phyloP scores from a whole-genome alignment of 2,888 invertebrate genomes.

The Ernsta delagoae region DNA sequence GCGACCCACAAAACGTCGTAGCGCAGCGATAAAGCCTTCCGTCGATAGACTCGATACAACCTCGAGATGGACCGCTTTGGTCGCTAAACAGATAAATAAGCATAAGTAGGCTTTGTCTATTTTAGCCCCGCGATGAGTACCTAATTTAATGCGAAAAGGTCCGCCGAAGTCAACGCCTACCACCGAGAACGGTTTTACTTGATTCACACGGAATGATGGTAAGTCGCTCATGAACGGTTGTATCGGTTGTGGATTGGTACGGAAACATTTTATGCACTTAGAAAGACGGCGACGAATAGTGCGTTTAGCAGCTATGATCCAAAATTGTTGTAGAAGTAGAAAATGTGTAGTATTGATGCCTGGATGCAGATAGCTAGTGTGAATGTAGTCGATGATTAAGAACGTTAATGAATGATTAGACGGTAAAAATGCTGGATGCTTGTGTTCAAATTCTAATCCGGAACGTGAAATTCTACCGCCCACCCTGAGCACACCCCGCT shows the following conservation, averaged over 20 bases:
- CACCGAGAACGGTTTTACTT: slow-evolving; percentile 8
- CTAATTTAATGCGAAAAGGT: slow-evolving; percentile 12
- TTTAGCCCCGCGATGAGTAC: slow-evolving; percentile 7
- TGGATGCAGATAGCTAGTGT: neutral
- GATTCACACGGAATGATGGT: slow-evolving; percentile 10
- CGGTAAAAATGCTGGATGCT: slow-evolving; percentile 4
- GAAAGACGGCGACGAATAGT: slow-evolving; percentile 3
- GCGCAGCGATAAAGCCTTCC: neutral
- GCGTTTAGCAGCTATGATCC: slow-evolving; percentile 2
- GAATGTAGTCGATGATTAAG: slow-evolving; percentile 4
- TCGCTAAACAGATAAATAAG: slow-evolving; percentile 2
- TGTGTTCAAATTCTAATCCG: neutral
- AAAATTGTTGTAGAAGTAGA: neutral
- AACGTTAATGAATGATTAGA: neutral
- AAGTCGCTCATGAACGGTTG: slow-evolving; percentile 7
- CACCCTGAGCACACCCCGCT: neutral
- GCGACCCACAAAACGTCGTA: slow-evolving; percentile 2
- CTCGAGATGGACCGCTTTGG: slow-evolving; percentile 3
- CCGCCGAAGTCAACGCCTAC: slow-evolving; percentile 11
- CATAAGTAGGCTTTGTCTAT: slow-evolving; percentile 1
- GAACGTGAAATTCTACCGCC: neutral
- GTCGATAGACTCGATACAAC: neutral
- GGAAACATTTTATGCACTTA: slow-evolving; percentile 1
- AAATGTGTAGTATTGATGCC: neutral
- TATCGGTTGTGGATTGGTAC: neutral